phyloP scores from a whole-genome alignment of 2,113 vertebrate genomes.

The Strigops habroptila region DNA sequence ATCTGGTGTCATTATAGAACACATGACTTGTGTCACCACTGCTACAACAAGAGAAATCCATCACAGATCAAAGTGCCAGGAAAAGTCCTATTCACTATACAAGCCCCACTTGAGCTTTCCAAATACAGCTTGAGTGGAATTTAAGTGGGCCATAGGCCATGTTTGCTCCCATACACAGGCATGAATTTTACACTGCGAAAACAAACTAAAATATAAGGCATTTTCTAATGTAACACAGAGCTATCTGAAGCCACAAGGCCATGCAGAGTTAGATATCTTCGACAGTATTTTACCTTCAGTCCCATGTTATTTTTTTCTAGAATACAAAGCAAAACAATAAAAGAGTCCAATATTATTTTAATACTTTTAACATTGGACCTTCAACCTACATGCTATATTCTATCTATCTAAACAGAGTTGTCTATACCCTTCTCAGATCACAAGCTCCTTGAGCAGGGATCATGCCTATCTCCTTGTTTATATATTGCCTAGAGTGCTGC shows the following conservation, averaged over 20 bases:
- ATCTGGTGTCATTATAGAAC: constrained; percentile 56
- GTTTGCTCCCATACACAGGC: not conserved
- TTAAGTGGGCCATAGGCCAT: constrained; percentile 41
- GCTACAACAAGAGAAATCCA: constrained; percentile 56
- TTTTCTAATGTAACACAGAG: not conserved
- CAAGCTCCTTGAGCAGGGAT: not conserved
- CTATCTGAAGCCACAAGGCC: constrained; percentile 55
- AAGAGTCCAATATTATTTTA: constrained; percentile 16
- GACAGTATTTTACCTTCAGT: constrained; percentile 54
- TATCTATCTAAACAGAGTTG: not conserved
- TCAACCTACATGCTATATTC: not conserved
- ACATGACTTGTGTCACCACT: constrained; percentile 61
- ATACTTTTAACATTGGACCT: constrained; percentile 7
- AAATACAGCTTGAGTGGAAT: constrained; percentile 47
- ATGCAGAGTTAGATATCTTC: constrained; percentile 46
- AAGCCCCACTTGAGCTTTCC: constrained; percentile 43
- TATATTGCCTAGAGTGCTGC: not conserved
- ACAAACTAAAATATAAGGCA: constrained; percentile 14
- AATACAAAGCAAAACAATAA: constrained; percentile 8
- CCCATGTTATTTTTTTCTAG: constrained; percentile 58
- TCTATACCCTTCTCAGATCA: not conserved
- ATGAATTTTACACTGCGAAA: constrained; percentile 13
- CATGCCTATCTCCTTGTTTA: not conserved
- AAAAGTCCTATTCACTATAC: constrained; percentile 38
- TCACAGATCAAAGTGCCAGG: constrained; percentile 48